phyloP scores from a whole-genome alignment of 92 coral and sea anemone species.

The Zoanthus gigantus region DNA sequence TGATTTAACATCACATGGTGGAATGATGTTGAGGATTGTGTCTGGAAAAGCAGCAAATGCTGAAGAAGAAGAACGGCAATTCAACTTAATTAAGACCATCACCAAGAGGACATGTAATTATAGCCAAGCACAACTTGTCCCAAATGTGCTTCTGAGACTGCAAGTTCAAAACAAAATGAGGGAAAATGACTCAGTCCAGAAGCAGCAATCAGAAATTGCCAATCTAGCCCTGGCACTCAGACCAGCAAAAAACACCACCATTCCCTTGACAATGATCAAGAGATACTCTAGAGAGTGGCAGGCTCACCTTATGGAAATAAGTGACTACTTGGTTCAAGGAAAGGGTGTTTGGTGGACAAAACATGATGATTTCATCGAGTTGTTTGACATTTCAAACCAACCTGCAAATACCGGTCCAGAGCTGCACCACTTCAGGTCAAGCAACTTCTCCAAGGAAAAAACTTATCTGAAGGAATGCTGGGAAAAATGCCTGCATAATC shows the following conservation, averaged over 20 bases:
- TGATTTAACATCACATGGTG: slow-evolving; percentile 59
- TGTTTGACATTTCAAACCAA: slow-evolving; percentile 40
- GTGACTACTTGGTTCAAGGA: slow-evolving; percentile 56
- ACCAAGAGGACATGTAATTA: slow-evolving; percentile 58
- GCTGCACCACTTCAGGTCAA: slow-evolving; percentile 63
- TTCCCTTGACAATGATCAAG: slow-evolving; percentile 33
- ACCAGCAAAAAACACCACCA: slow-evolving; percentile 38
- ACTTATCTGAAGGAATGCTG: slow-evolving; percentile 53
- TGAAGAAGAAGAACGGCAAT: slow-evolving; percentile 58
- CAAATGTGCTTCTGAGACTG: slow-evolving; percentile 46
- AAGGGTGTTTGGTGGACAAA: slow-evolving; percentile 55
- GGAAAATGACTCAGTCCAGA: slow-evolving; percentile 27
- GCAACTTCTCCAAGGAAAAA: slow-evolving; percentile 43
- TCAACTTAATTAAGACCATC: slow-evolving; percentile 50
- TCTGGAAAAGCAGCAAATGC: slow-evolving; percentile 69
- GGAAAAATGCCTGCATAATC: slow-evolving; percentile 40
- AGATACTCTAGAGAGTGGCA: slow-evolving; percentile 53
- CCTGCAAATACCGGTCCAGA: slow-evolving; percentile 26
- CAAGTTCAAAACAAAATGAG: slow-evolving; percentile 55
- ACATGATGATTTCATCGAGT: slow-evolving; percentile 49
- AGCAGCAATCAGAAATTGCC: slow-evolving; percentile 56
- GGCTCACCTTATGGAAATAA: slow-evolving; percentile 47
- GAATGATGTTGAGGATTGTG: slow-evolving; percentile 60
- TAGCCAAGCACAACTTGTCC: slow-evolving; percentile 30
- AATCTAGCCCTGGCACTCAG: slow-evolving; percentile 23